Conservation (phyloP, 2,888 invertebrate genomes). For the Allygus modestus region DNA sequence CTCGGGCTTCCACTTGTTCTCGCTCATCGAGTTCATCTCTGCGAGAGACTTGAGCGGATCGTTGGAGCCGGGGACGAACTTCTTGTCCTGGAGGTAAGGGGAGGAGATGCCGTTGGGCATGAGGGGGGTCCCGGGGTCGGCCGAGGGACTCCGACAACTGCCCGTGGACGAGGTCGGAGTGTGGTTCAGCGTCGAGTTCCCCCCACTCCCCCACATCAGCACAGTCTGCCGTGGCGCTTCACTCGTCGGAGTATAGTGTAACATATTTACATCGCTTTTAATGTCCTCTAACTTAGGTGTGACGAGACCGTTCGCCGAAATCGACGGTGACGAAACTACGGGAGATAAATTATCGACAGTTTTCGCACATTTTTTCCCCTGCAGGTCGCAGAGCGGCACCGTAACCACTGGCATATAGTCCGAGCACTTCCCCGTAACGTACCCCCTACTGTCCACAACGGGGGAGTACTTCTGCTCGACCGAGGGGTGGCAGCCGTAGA, state of each 20-base stretch:
- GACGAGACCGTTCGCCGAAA: conserved; percentile 76
- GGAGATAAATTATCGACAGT: conserved; percentile 72
- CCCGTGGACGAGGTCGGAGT: conserved; percentile 67
- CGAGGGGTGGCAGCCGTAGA: conserved; percentile 80
- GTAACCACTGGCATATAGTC: conserved; percentile 72
- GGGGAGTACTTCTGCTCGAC: conserved; percentile 78
- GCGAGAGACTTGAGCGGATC: conserved; percentile 76
- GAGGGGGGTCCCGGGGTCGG: conserved; percentile 67
- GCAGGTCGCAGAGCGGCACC: conserved; percentile 69
- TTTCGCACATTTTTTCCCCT: conserved; percentile 67
- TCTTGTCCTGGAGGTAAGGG: conserved; percentile 68
- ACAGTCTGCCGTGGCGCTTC: conserved; percentile 91
- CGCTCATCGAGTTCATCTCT: conserved; percentile 76
- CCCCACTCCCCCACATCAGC: conserved; percentile 89
- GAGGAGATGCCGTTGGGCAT: conserved; percentile 68
- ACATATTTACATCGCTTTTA: conserved; percentile 75
- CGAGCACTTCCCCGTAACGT: conserved; percentile 74
- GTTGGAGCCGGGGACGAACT: conserved; percentile 68
- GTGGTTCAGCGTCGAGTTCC: conserved; percentile 69
- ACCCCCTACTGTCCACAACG: conserved; percentile 71
- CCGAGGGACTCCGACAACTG: conserved; percentile 62
- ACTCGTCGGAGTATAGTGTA: conserved; percentile 69
- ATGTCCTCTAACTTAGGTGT: conserved; percentile 81
- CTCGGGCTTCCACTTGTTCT: conserved; percentile 75
- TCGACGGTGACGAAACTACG: conserved; percentile 81